phyloP scores from a whole-genome alignment of 2,888 invertebrate genomes.

The Hololepta plana region DNA sequence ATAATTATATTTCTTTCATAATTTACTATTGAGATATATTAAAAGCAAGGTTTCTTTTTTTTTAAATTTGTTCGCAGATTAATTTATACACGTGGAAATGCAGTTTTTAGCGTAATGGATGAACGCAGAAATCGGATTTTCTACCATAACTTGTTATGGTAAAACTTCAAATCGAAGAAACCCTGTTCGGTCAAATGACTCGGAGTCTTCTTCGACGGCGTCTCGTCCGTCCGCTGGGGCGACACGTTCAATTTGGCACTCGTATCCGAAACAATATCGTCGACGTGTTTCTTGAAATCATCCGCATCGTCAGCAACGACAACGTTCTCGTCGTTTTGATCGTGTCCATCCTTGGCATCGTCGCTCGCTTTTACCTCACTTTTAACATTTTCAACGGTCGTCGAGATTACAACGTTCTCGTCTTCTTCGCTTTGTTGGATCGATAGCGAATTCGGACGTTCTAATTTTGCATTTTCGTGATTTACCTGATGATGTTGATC shows the following conservation, averaged over 20 bases:
- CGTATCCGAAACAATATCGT: too few relatives aligned
- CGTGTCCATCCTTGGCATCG: slow-evolving; percentile 7
- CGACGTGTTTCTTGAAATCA: slow-evolving; percentile 6
- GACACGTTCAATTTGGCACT: too few relatives aligned
- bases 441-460: slow-evolving; percentile 32
- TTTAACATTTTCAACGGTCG: slow-evolving; percentile 10
- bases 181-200: slow-evolving; percentile 40
- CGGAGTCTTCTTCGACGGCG: slow-evolving; percentile 18
- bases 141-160: slow-evolving; percentile 63
- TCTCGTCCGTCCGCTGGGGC: too few relatives aligned
- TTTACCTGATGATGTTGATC: slow-evolving; percentile 6
- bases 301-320: slow-evolving; percentile 7
- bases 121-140: slow-evolving; percentile 7
- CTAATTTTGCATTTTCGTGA: slow-evolving; percentile 18
- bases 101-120: not conserved
- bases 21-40: too few relatives aligned
- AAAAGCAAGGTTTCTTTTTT: too few relatives aligned
- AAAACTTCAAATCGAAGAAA: slow-evolving; percentile 59
- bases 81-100: not conserved
- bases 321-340: slow-evolving; percentile 9
- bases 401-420: slow-evolving; percentile 13
- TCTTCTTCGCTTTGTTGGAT: slow-evolving; percentile 30
- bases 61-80: too few relatives aligned
- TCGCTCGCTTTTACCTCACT: slow-evolving; percentile 10
- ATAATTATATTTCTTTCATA: too few relatives aligned